Base-by-base conservation (phyloP, 2,888 invertebrate species). In the Carabus problematicus region DNA sequence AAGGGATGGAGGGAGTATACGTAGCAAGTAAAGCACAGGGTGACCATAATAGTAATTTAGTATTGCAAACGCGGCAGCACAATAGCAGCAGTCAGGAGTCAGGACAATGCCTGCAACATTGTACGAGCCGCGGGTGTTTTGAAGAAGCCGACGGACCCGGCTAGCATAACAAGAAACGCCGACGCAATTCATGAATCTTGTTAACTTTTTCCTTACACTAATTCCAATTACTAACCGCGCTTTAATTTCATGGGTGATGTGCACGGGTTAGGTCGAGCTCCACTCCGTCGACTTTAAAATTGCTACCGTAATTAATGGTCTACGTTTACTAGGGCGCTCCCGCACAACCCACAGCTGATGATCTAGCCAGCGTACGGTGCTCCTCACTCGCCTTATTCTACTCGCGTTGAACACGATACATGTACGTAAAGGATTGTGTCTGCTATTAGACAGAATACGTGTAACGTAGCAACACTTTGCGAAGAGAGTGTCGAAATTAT, bases 221-320 rank as follows among this genome's bases (percentile, higher is more conserved):
- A 69, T 69, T 62, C 69, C 69, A 69, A 69, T 69, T 69, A 69
- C 69, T 62, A 62, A 69, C 69, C 69, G 56, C 69, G 56, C 69
- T 69, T 69, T 69, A 69, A 69, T 69, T 69, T 69, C 69, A 69
- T 69, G 69, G 69, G 55, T 69, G 69, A 62, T 45, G 62, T 69
- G 69, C 56, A 69, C 55, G 69, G 69, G 69, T 62, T 69, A 62
- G 69, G 60, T 52, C 54, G 45, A n/a, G 2, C 67, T 60, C 49
- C 67, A 60, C 67, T 47, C 60, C 67, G 60, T 60, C 67, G 52
- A 67, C 56, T 67, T 67, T 67, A 67, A 67, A 67, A 67, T 67
- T 67, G 67, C 67, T 60, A 67, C 60, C 29, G 67, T 67, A 67
- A 67, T 67, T 67, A 67, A 67, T 67, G 67, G 60, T 60, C 29